Base-by-base conservation (phyloP, 2,797 vertebrate species). In the Lepilemur septentrionalis region DNA sequence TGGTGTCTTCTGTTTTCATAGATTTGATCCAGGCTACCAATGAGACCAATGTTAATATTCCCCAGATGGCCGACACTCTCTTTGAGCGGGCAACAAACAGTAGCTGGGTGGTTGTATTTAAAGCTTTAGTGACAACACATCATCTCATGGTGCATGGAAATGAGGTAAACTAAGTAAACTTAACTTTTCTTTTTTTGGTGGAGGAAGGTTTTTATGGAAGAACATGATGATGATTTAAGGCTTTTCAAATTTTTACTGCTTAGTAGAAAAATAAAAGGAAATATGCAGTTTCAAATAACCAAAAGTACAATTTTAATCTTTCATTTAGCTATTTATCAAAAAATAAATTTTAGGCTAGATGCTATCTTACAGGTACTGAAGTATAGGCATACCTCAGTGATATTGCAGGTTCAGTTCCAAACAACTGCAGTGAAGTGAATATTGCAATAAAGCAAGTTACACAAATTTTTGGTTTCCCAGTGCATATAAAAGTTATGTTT, bases 101-200 rank as follows among this genome's bases (percentile, higher is more conserved):
- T 98, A 99, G 99, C 99, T 99, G 99, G 99, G 99, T 99, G 98
- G 99, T 99, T 41, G 99, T 99, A 84, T 99, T 99, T 98, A 99
- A 99, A 98, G 99, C 99, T 86, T 99, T 99, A 99, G 99, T 99
- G 98, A 99, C 99, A 93, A 99, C 99, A 75, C 99, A 99, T 98
- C 99, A 99, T 98, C 99, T 99, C 97, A 99, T 99, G 99, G 99
- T 99, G 98, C 99, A 99, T 38, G 99, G 99, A 86, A 99, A 99
- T 48, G 99, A 99, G 99, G 99, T 99, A 97, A 98, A 98, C 7
- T 3, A 20, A 59, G 28, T 30, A 78, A 63, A 85, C 22, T 76
- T 67, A 59, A 35, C n/a, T 79, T 73, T 23, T 50, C 25, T 50
- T 18, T 46, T 85, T 70, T 38, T 48, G 61, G 17, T 63, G 30